Evolutionary conservation across 2,888 invertebrate species (phyloP), one percentile per base, ranked within the genome.

Genomic region (Hydrotaea cyrtoneurina): DNA sequence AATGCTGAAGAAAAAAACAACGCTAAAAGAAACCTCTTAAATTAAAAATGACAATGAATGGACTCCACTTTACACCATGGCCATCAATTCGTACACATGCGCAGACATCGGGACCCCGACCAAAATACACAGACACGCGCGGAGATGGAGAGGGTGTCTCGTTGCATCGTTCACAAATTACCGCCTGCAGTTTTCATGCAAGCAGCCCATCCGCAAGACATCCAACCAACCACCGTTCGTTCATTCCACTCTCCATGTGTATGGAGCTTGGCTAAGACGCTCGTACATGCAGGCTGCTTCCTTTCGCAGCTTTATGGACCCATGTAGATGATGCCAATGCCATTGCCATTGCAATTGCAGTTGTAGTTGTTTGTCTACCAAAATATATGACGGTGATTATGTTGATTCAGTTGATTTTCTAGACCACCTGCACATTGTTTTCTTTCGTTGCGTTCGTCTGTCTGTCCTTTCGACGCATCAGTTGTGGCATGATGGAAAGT

Each of bases 351-450:
- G 69, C 46, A 69, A 69, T 69, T 69, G 69, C 46, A 69, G 46
- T 69, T 69, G 69, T 46, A 69, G 46, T 69, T 69, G 69, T 69
- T 69, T 69, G 69, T 69, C 69, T 69, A 69, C 17, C 69, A 69
- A 69, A 69, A 69, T 19, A 43, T 69, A 69, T 69, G 69, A 69
- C 77, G 55, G 74, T 71, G 76, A 81, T 85, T 79, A 74, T 62
- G 55, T 82, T 76, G 72, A 77, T 79, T 79, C 73, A 69, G 76
- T 82, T 64, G 69, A 73, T 71, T 82, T 85, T 80, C 77, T 82
- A 71, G 85, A 85, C 85, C 85, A 85, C 85, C 85, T 85, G 85
- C 85, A 85, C 82, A 69, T 77, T 77, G 76, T 79, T 82, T 79
- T 64, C 26, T 7, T 50, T 62, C 26, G n/a, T 15, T 26, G 43